Conservation (phyloP, 2,888 invertebrate species). For the Aspidiotus destructor region DNA sequence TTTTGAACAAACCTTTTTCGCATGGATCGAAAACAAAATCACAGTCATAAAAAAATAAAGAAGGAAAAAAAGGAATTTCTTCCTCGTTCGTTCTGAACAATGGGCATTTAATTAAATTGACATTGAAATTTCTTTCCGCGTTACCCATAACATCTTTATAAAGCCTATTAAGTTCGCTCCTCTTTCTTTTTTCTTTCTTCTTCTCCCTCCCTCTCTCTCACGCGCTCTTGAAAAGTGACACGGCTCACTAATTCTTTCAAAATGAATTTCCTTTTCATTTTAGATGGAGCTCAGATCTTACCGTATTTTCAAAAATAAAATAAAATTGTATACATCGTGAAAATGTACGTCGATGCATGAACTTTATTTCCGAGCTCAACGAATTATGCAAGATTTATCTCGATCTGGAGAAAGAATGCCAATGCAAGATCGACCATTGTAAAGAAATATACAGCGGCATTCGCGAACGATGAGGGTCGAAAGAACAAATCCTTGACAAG, state of each 20-base stretch:
- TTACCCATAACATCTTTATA: constrained; percentile 14
- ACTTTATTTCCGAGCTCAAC: neutral
- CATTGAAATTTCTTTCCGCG: constrained; percentile 30
- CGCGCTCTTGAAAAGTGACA: neutral
- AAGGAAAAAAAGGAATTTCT: constrained; percentile 10
- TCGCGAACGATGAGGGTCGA: constrained; percentile 1
- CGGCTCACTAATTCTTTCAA: neutral
- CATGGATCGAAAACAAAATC: constrained; percentile 15
- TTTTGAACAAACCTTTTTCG: neutral
- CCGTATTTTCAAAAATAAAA: neutral
- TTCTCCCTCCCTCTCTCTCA: neutral
- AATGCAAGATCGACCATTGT: neutral
- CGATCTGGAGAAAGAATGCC: neutral
- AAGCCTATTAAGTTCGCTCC: constrained; percentile 22
- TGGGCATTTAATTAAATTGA: constrained; percentile 32
- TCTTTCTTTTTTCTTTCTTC: neutral
- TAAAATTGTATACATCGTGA: too few relatives aligned
- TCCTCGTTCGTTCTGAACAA: constrained; percentile 23
- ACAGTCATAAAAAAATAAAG: neutral
- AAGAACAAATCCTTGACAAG: constrained; percentile 3
- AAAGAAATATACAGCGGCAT: neutral
- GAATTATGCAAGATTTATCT: neutral
- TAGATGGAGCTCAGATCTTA: neutral
- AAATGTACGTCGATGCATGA: neutral
- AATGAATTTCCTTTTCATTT: neutral